Conservation (phyloP, 2,113 vertebrate genomes). For the Passer domesticus region DNA sequence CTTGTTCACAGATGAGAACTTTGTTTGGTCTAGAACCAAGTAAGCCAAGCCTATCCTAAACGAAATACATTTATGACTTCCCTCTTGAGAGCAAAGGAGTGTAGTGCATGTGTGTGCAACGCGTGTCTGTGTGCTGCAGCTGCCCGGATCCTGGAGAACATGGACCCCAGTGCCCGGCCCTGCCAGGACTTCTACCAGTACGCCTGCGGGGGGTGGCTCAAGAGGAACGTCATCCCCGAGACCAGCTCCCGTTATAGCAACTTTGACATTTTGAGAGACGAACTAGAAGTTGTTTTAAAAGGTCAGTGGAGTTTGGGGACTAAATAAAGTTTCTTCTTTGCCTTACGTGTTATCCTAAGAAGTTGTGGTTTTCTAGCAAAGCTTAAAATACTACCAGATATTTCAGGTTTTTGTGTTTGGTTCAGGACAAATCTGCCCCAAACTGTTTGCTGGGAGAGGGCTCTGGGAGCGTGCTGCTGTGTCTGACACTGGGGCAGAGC, state of each 20-base stretch:
- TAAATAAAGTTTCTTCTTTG: constrained; percentile 43
- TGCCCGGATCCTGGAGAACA: constrained; percentile 89
- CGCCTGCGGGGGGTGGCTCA: constrained; percentile 94
- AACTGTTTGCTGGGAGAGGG: not conserved
- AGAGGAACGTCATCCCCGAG: constrained; percentile 92
- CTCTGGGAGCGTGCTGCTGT: not conserved
- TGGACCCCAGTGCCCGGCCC: constrained; percentile 84
- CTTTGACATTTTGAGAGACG: constrained; percentile 91
- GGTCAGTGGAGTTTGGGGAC: constrained; percentile 76
- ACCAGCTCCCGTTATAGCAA: constrained; percentile 92
- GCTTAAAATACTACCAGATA: not conserved
- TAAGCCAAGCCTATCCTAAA: not conserved
- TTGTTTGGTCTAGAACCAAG: not conserved
- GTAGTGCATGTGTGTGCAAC: not conserved
- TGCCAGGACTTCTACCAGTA: constrained; percentile 92
- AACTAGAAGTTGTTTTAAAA: constrained; percentile 93
- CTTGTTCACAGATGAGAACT: not conserved
- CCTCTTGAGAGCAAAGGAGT: not conserved
- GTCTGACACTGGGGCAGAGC: not conserved
- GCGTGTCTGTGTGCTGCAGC: constrained; percentile 70
- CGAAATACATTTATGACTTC: not conserved
- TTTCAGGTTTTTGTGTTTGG: not conserved
- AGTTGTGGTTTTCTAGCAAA: constrained; percentile 12
- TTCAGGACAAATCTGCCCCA: not conserved
- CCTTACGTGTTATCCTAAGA: not conserved